phyloP scores from a whole-genome alignment of 2,113 vertebrate species.

The Microcebus jonahi region DNA sequence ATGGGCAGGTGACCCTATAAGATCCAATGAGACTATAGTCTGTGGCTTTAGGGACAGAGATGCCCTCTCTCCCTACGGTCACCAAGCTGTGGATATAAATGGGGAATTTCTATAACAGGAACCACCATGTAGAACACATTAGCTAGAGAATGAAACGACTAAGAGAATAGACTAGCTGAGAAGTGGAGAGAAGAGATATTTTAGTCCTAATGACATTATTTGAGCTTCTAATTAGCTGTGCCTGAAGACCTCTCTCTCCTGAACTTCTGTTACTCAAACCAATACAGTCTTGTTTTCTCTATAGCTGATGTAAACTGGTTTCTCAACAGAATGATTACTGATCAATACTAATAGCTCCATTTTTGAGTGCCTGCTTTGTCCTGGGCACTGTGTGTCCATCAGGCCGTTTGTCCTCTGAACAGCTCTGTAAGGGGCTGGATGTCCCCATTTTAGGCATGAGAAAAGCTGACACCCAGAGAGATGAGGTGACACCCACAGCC shows the following conservation, averaged over 20 bases:
- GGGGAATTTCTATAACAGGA: neutral
- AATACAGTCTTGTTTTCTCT: slow-evolving; percentile 10
- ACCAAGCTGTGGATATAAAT: neutral
- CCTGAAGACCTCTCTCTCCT: neutral
- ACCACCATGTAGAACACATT: neutral
- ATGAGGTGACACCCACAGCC: neutral
- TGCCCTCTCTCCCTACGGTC: neutral
- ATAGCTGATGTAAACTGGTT: slow-evolving; percentile 27
- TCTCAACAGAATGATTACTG: slow-evolving; percentile 6
- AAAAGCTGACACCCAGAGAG: neutral
- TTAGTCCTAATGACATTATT: neutral
- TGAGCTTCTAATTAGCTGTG: neutral
- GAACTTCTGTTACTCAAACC: neutral
- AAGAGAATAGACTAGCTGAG: neutral
- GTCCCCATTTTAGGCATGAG: neutral
- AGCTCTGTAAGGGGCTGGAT: neutral
- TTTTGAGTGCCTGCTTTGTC: neutral
- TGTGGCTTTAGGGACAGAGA: neutral
- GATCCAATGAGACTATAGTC: neutral
- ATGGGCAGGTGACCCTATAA: neutral
- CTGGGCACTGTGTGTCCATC: neutral
- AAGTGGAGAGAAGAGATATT: neutral
- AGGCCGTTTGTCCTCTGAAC: neutral
- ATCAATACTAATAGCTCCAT: neutral
- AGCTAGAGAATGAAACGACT: neutral